Base-by-base conservation (phyloP, 2,113 vertebrate genomes). In the Petrocephalus zakoni region DNA sequence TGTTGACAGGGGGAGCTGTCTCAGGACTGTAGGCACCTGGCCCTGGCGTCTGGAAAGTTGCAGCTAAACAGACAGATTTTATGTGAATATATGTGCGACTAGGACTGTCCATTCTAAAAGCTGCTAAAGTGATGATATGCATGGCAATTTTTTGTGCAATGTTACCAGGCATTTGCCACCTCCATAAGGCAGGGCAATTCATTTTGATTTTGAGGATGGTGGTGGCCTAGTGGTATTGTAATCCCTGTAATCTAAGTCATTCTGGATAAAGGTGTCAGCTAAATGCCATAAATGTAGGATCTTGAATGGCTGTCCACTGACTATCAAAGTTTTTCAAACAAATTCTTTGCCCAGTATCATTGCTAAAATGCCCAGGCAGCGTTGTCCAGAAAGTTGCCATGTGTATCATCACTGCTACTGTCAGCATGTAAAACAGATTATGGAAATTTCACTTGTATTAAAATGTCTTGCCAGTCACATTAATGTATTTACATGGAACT, bases 1-100 rank as follows among this genome's bases (percentile, higher is more conserved):
- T 61, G n/a, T 92, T 96, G 29, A 94, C 7, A 0, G 94, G 95
- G 0, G 95, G 94, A 0, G 90, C 95, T 84, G 94, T 96, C 91
- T 97, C 97, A 0, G 96, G 97, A 89, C 95, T 97, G 93, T 98
- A 98, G 82, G 96, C 88, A 1, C 97, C 97, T 0, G 97, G 97
- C 0, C 97, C 97, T 0, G 97, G 97, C 0, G 95, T 96, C 90
- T 94, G 94, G 49, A 93, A 94, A 19, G 68, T 22, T 17, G 90
- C 92, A 8, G 25, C 95, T 95, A 11, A 55, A 29, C 51, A 55
- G 34, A 10, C 47, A 4, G 5, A 25, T 4, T 46, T 52, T 52
- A 25, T 52, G 25, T 85, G 49, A 85, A 83, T 21, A 42, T 17
- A 15, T 0, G 4, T 52, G 13, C 10, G 25, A 29, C n/a, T 13